phyloP scores from a whole-genome alignment of 1,140 invertebrate genomes.

The Calycopis cecrops region DNA sequence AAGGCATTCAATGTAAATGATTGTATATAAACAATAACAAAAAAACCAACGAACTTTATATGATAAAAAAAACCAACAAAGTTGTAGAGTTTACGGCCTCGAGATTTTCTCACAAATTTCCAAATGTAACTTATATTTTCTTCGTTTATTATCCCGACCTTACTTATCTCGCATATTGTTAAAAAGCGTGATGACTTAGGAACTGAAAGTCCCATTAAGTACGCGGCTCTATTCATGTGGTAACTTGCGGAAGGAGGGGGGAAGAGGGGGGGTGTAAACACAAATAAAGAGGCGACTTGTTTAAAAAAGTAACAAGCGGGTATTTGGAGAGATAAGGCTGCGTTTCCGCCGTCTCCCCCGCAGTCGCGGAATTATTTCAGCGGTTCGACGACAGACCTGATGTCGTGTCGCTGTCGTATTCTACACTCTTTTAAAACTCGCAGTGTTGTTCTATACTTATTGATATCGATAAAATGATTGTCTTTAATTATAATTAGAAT shows the following conservation, averaged over 20 bases:
- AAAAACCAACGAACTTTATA: background rate
- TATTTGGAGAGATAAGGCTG: conserved; percentile 69
- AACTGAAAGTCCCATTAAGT: conserved; percentile 72
- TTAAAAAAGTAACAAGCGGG: conserved; percentile 73
- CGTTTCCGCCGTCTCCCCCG: conserved; percentile 61
- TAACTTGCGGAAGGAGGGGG: conserved; percentile 39
- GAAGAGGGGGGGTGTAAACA: conserved; percentile 31
- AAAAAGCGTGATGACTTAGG: conserved; percentile 71
- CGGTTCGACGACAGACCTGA: conserved; percentile 60
- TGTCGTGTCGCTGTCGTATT: conserved; percentile 64
- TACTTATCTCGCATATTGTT: conserved; percentile 67
- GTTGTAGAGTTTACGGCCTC: background rate
- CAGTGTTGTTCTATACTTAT: conserved; percentile 42
- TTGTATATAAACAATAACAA: conserved; percentile 3
- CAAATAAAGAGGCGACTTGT: conserved; percentile 71
- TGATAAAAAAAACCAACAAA: background rate
- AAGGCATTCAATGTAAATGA: no score
- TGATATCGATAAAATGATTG: conserved; percentile 17
- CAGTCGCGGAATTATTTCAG: conserved; percentile 66
- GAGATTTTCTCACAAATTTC: conserved; percentile 2
- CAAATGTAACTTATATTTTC: conserved; percentile 11
- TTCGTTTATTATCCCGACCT: conserved; percentile 68
- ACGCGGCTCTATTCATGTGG: conserved; percentile 68
- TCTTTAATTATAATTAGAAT: no score
- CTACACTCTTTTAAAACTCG: conserved; percentile 68